Percentiles rank a stretch among this genome's conserved stretches.
These are phyloP conservation scores for Eueremaeus valkanovi DNA, from an alignment of 2,888 invertebrate genomes.

Conservation along the genomic window DNA sequence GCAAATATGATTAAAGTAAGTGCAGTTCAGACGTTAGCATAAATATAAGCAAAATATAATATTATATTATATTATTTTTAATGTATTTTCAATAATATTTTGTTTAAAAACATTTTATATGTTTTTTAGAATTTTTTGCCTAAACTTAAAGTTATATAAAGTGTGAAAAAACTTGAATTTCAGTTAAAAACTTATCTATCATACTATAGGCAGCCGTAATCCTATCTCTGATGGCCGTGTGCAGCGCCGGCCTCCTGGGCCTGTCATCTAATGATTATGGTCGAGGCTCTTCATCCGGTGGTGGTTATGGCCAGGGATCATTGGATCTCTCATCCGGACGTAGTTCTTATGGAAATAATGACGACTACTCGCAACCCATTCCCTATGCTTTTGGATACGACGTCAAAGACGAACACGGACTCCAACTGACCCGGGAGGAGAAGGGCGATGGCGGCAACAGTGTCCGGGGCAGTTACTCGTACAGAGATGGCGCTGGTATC, in stretches of 20 bases:
- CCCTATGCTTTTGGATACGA: slow-evolving; percentile 24
- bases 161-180: too few species aligned
- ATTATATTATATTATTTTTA: too few species aligned
- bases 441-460: not conserved
- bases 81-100: too few species aligned
- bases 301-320: not conserved
- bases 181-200: not conserved
- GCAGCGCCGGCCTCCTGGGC: not conserved
- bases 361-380: slow-evolving; percentile 4
- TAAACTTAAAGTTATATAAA: too few species aligned
- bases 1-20: too few species aligned
- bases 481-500: not conserved
- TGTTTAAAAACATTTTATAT: too few species aligned
- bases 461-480: slow-evolving; percentile 14
- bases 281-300: not conserved
- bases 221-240: not conserved
- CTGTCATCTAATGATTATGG: too few species aligned
- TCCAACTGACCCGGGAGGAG: not conserved
- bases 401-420: slow-evolving; percentile 15
- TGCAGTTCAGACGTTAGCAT: too few species aligned
- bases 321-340: not conserved
- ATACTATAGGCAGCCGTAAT: not conserved
- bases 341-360: not conserved
- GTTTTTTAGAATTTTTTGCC: too few species aligned
- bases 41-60: too few species aligned